Conservation (phyloP, 1,140 invertebrate species). For the fruit fly (Drosophila melanogaster) region DNA sequence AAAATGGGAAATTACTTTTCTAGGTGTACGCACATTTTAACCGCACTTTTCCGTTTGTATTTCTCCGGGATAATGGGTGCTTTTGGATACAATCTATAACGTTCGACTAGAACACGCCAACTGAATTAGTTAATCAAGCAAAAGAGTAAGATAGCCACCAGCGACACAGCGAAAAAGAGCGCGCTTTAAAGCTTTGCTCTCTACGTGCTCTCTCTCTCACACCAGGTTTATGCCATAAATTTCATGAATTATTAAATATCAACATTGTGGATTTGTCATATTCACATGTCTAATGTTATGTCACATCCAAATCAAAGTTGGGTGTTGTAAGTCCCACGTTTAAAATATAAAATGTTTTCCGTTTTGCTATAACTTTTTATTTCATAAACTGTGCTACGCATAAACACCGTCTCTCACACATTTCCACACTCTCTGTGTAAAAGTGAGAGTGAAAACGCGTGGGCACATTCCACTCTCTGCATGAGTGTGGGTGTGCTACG, state of each 20-base stretch:
- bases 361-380: not conserved
- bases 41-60: not conserved
- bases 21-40: slow-evolving; percentile 22
- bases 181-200: slow-evolving; percentile 10
- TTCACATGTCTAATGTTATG: not conserved
- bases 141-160: slow-evolving; percentile 74
- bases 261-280: not conserved
- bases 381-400: not conserved
- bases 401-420: slow-evolving; percentile 7
- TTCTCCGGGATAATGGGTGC: not conserved
- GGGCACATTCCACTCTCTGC: slow-evolving; percentile 30
- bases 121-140: slow-evolving; percentile 83
- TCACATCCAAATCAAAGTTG: not conserved
- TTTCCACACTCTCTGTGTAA: slow-evolving; percentile 14
- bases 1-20: slow-evolving; percentile 22
- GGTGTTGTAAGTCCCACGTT: not conserved
- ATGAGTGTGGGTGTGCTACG: slow-evolving; percentile 1
- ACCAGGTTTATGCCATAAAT: slow-evolving; percentile 3
- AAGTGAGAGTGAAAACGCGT: slow-evolving; percentile 44
- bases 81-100: slow-evolving; percentile 70
- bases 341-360: not conserved
- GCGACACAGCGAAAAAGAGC: slow-evolving; percentile 30
- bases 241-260: not conserved
- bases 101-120: slow-evolving; percentile 83
- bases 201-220: not conserved